A percentile compares a stretch with the other conserved stretches of the same genome.
Evolutionary conservation across 37 sponge, comb jelly and placozoan genomes (phyloP).

Genomic region (Amphimedon queenslandica): DNA sequence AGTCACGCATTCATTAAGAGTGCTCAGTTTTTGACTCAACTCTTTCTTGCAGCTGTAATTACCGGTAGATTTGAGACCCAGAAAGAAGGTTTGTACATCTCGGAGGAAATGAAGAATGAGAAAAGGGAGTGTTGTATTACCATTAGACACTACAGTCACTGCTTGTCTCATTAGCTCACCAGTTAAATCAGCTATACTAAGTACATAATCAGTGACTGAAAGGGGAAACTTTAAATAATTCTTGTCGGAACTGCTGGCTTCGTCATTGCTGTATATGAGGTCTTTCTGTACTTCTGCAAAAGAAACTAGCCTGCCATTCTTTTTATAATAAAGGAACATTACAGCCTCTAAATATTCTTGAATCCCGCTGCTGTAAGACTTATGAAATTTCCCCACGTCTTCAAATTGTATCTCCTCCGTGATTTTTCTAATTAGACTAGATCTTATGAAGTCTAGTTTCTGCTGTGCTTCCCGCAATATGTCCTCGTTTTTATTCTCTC

Average conservation of each 20-base stretch:
- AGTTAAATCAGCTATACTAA: slow-evolving; percentile 82
- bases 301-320: slow-evolving; percentile 24
- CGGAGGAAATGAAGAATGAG: slow-evolving; percentile 50
- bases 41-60: too few relatives aligned
- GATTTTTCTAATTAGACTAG: slow-evolving; percentile 27
- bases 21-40: slow-evolving; percentile 43
- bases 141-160: slow-evolving; percentile 52
- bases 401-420: slow-evolving; percentile 36
- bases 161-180: slow-evolving; percentile 87
- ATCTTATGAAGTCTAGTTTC: slow-evolving; percentile 26
- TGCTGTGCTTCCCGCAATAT: slow-evolving; percentile 27
- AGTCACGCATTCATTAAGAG: slow-evolving; percentile 41
- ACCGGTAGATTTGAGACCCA: slow-evolving; percentile 12
- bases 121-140: slow-evolving; percentile 30
- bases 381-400: slow-evolving; percentile 37
- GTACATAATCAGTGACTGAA: slow-evolving; percentile 43
- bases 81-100: slow-evolving; percentile 42
- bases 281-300: slow-evolving; percentile 25
- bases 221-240: slow-evolving; percentile 29
- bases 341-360: slow-evolving; percentile 88
- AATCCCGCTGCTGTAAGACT: slow-evolving; percentile 63
- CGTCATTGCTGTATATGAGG: slow-evolving; percentile 13
- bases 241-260: not conserved
- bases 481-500: slow-evolving; percentile 1
- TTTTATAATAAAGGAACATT: slow-evolving; percentile 42